Evolutionary conservation across 2,888 invertebrate genomes (phyloP).

Genomic region (Noctua fimbriata): DNA sequence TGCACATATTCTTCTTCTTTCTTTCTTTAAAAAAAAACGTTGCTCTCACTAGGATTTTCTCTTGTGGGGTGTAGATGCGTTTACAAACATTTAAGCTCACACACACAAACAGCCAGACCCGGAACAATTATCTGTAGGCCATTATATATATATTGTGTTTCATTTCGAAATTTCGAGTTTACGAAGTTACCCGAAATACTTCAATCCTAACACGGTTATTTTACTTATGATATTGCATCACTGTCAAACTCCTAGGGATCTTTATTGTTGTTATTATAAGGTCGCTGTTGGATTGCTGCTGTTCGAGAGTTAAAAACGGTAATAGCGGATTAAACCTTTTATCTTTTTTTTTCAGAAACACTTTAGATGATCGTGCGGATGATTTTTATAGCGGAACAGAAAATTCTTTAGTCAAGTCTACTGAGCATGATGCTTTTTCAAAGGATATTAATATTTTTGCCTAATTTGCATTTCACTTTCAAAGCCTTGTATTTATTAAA

Average conservation of each 20-base stretch:
- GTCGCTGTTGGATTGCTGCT: not conserved
- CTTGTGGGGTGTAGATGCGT: no score
- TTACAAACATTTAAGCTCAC: no score
- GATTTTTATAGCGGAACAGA: slow-evolving; percentile 77
- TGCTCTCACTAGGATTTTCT: no score
- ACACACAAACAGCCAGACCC: no score
- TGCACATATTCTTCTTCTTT: no score
- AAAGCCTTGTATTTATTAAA: slow-evolving; percentile 23
- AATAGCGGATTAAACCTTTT: not conserved
- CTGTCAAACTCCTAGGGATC: not conserved
- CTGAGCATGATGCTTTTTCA: slow-evolving; percentile 77
- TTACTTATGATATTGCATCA: not conserved
- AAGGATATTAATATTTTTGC: slow-evolving; percentile 80
- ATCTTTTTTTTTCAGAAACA: slow-evolving; percentile 74
- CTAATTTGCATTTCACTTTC: slow-evolving; percentile 61
- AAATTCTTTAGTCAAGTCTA: slow-evolving; percentile 76
- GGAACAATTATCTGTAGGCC: no score
- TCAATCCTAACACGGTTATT: not conserved
- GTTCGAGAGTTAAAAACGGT: not conserved
- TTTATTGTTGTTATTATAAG: not conserved
- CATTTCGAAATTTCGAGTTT: not conserved
- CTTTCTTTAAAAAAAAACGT: no score
- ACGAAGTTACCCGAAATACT: not conserved
- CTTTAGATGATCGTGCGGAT: slow-evolving; percentile 74
- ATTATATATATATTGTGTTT: not conserved